Evolutionary conservation across 2,113 vertebrate genomes (phyloP), one percentile per base, ranked within the genome.

Genomic region (Solea senegalensis): DNA sequence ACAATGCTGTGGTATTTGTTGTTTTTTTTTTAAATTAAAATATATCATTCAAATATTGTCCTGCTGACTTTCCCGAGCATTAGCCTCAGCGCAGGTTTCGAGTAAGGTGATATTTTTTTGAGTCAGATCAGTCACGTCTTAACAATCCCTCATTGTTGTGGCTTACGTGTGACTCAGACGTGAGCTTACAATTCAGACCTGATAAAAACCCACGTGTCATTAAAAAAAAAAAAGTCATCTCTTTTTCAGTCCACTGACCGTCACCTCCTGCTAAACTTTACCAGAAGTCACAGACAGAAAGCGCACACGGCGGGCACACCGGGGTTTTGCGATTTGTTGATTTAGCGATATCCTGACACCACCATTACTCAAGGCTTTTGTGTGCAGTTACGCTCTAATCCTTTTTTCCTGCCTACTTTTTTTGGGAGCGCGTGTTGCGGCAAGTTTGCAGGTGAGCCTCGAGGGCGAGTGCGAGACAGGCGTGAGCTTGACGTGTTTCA

Each of bases 401-500:
- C 61, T 50, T 70, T 76, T 69, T 84, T 72, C 79, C 79, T 86
- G 73, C 68, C 75, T 83, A 56, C 76, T 74, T 74, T 76, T 74
- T 74, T 76, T 56, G 44, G 7, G 57, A 69, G 66, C 51, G 66
- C 90, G 6, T 87, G 90, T 85, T 13, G n/a, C 40, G 39, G 83
- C 88, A 89, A 87, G 91, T 87, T 65, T 63, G 73, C 65, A 85
- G 83, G 81, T 76, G 80, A 84, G 75, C 81, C 92, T 82, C 1
- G 57, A 75, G 89, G 89, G 72, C n/a, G 49, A 76, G 67, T 45
- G 39, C 53, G 68, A 74, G 84, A 48, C 81, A 78, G 76, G 73
- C 92, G 86, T 87, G 45, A 81, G 86, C 86, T 80, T 62, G 82
- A 91, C 91, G 66, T 86, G 88, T 92, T 92, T 87, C 21, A 58